A percentile compares a stretch with the other conserved stretches of the same genome.
Evolutionary conservation across 2,113 vertebrate genomes (phyloP).

Genomic region (Urocitellus parryii): DNA sequence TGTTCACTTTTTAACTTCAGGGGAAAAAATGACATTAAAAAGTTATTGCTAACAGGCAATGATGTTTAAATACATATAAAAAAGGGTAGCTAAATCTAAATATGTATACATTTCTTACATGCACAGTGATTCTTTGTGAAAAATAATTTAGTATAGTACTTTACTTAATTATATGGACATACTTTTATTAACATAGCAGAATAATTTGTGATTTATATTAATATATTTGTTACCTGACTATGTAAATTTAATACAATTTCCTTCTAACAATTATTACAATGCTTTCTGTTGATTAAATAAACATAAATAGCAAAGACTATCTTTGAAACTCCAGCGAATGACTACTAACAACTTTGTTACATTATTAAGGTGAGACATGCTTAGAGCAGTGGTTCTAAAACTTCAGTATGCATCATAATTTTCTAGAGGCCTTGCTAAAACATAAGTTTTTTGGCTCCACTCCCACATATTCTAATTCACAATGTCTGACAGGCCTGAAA

Average conservation of each 20-base stretch:
- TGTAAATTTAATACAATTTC: conserved; percentile 56
- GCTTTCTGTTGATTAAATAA: conserved; percentile 73
- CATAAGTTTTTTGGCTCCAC: not conserved
- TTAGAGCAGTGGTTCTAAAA: not conserved
- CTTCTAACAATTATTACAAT: conserved; percentile 61
- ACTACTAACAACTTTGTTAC: not conserved
- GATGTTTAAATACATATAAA: conserved; percentile 82
- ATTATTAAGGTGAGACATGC: not conserved
- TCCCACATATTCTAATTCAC: not conserved
- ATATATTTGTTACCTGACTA: conserved; percentile 53
- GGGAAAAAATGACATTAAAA: conserved; percentile 83
- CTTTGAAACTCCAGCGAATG: not conserved
- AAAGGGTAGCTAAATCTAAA: conserved; percentile 76
- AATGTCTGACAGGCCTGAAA: not conserved
- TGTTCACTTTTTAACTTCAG: conserved; percentile 80
- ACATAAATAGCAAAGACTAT: conserved; percentile 55
- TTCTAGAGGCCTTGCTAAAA: not conserved
- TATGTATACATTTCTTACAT: conserved; percentile 64
- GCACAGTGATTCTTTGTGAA: conserved; percentile 25
- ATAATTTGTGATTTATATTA: conserved; percentile 38
- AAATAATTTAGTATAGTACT: conserved; percentile 74
- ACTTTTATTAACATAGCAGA: conserved; percentile 34
- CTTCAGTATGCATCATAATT: not conserved
- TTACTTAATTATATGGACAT: conserved; percentile 47
- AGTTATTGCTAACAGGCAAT: conserved; percentile 78